Evolutionary conservation across 2,113 vertebrate genomes (phyloP), one percentile per base, ranked within the genome.

Genomic region (Chionis minor): DNA sequence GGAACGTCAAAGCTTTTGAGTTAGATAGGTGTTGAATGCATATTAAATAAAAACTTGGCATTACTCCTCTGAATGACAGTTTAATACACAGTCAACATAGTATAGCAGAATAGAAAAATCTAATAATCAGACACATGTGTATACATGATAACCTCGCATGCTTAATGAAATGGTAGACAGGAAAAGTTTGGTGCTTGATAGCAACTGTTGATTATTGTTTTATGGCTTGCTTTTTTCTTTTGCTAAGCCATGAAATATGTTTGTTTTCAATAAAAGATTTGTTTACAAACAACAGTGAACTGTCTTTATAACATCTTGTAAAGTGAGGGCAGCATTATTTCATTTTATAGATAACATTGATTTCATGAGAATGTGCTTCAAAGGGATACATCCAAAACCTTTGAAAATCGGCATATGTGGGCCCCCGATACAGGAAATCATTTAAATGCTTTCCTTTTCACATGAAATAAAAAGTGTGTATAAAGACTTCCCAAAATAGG

Each of bases 401-500:
- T 92, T 95, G 92, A 87, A 89, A 95, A 54, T 92, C 40, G 22
- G 30, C 2, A 0, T 69, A 23, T 0, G 0, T 87, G 84, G 89
- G 70, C 92, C 92, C 28, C 66, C 63, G 67, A 19, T 87, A 77
- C 61, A 94, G 95, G 94, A 97, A 97, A 94, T 92, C 27, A 95
- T 92, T 94, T 85, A 90, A 94, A 86, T 90, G 84, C 74, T 92
- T 97, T 95, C 74, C 32, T 91, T 91, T 91, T 94, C 78, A 77
- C 32, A 40, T 95, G 73, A 92, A 96, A 65, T 94, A 81, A 87
- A 89, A 91, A 95, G 92, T 72, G 85, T 92, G 51, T 59, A 67
- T 90, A 86, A 96, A 90, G 81, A 62, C 56, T 94, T 96, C 71
- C 90, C 82, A 92, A 94, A 96, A 94, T 86, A 94, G 93, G 89